Base-by-base conservation (phyloP, 2,888 invertebrate genomes). In the Troglohyphantes excavatus region DNA sequence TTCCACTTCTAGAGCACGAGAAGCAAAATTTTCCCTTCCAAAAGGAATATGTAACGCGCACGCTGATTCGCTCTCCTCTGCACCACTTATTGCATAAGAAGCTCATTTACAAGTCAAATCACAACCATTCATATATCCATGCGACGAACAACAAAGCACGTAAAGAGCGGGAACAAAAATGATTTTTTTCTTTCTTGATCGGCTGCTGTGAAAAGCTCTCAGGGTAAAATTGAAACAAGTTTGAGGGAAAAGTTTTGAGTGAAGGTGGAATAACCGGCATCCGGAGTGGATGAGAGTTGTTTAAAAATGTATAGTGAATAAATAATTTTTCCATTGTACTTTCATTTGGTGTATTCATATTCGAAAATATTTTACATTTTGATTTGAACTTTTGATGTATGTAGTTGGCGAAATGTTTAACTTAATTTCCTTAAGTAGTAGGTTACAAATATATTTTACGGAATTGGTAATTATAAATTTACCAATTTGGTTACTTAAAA, bases 101-200 rank as follows among this genome's bases (percentile, higher is more conserved):
- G 85, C 76, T 76, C 85, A 85, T 85, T 85, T 85, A 78, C 85
- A 85, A 85, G 85, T 85, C 76, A 85, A 85, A 85, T 85, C 85
- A 85, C 68, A 33, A 23, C 85, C 61, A 85, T 85, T 85, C 85
- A 43, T 59, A 78, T 85, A 67, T 76, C 85, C 85, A 85, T 85
- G 68, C 43, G 76, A 61, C 46, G 59, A 67, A 78, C 75, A 85
- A 85, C 85, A 76, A 85, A 76, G 76, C 85, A 70, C 76, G 68
- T 26, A 19, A 59, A 53, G 17, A 19, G 76, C 5, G 46, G 21
- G 39, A 83, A 73, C 83, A 72, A 63, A 75, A 59, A 53, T 53
- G 53, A 39, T 13, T 53, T n/a, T 53, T 53, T 53, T 53, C 53
- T 72, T 65, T 46, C 26, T 33, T 21, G 39, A 46, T 73, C 63